A percentile compares a stretch with the other conserved stretches of the same genome.
Conservation (phyloP, 2,888 invertebrate species). For the Abrostola triplasia region DNA sequence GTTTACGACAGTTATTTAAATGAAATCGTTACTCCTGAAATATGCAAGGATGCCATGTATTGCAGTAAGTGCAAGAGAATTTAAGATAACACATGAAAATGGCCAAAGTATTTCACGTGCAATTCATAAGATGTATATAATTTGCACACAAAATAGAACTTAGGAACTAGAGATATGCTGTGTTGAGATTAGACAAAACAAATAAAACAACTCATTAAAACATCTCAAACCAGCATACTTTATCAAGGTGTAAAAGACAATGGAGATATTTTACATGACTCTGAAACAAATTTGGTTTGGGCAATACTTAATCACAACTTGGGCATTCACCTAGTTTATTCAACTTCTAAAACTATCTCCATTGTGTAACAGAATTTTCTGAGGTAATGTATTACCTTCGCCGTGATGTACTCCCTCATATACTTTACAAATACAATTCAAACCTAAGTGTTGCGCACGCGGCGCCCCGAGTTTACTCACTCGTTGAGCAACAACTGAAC, state of each 20-base stretch:
- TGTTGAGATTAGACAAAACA: conserved; percentile 65
- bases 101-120: conserved; percentile 68
- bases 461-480: conserved; percentile 88
- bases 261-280: conserved; percentile 71
- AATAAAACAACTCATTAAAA: conserved; percentile 9
- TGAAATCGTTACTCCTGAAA: conserved; percentile 16
- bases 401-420: conserved; percentile 85
- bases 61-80: conserved; percentile 76
- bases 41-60: conserved; percentile 34
- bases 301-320: conserved; percentile 1
- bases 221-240: conserved; percentile 73
- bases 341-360: conserved; percentile 66
- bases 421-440: conserved; percentile 87
- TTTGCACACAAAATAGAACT: conserved; percentile 77
- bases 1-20: conserved; percentile 28
- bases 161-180: conserved; percentile 70
- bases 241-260: conserved; percentile 66
- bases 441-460: conserved; percentile 88
- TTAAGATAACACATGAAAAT: conserved; percentile 57
- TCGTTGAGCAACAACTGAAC: conserved; percentile 88
- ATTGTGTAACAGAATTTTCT: conserved; percentile 78
- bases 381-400: conserved; percentile 87
- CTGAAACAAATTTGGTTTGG: conserved; percentile 14
- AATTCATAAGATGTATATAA: conserved; percentile 71
- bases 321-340: conserved; percentile 3